These are phyloP conservation scores for Brachionus angularis DNA, from an alignment of 1,140 invertebrate species.

Conservation along the genomic window DNA sequence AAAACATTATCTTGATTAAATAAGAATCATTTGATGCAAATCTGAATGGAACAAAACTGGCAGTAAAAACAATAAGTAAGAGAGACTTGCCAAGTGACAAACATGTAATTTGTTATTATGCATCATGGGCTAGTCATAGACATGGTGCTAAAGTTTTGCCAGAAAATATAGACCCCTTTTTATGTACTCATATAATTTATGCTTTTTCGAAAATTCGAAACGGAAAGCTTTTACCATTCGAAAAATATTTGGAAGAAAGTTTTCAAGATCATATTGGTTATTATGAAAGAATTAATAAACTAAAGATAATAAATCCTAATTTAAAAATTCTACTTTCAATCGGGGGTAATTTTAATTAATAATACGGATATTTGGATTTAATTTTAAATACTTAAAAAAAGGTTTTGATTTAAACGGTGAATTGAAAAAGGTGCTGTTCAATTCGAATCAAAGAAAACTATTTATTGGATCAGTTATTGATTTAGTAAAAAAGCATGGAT, in stretches of 20 bases:
- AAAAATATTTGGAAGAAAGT: constrained; percentile 71
- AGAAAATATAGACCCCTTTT: constrained; percentile 86
- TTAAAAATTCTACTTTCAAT: constrained; percentile 9
- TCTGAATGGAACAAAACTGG: too few relatives aligned
- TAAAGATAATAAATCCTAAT: background rate
- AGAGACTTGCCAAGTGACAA: too few relatives aligned
- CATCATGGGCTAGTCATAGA: constrained; percentile 32
- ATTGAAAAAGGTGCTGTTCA: constrained; percentile 18
- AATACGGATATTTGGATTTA: background rate
- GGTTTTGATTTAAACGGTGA: constrained; percentile 20
- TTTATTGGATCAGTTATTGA: constrained; percentile 43
- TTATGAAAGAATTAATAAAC: background rate
- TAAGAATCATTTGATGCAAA: too few relatives aligned
- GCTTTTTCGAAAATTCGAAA: constrained; percentile 67
- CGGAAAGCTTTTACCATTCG: constrained; percentile 69
- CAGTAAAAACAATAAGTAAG: too few relatives aligned
- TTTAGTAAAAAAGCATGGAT: constrained; percentile 59
- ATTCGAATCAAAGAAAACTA: background rate
- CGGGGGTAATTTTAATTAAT: constrained; percentile 59
- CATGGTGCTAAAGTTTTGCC: constrained; percentile 66
- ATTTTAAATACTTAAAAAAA: background rate
- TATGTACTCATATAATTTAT: constrained; percentile 92
- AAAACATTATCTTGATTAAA: too few relatives aligned
- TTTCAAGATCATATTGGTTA: background rate
- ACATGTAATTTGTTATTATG: constrained; percentile 41